A percentile compares a stretch with the other conserved stretches of the same genome.
phyloP scores from a whole-genome alignment of 2,797 vertebrate genomes.

The Cossypha polioptera region DNA sequence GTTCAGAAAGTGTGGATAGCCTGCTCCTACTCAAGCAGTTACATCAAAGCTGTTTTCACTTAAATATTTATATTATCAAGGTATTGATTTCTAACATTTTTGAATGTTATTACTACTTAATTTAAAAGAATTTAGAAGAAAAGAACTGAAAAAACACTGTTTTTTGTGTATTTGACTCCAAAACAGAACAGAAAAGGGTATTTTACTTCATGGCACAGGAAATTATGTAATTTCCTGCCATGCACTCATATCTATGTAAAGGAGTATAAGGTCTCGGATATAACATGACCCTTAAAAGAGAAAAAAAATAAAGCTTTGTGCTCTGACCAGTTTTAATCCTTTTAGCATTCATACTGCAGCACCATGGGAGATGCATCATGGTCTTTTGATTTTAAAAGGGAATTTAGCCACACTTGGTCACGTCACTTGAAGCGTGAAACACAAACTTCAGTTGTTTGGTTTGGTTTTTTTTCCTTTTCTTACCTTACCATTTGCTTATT shows the following conservation, averaged over 20 bases:
- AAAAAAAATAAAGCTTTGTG: conserved; percentile 25
- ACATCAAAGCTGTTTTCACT: neutral
- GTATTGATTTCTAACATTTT: neutral
- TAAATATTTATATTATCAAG: neutral
- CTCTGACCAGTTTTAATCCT: conserved; percentile 53
- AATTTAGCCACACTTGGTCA: conserved; percentile 31
- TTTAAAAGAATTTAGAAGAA: neutral
- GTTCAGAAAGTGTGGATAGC: neutral
- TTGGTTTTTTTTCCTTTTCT: neutral
- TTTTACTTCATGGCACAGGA: neutral
- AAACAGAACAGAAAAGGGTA: neutral
- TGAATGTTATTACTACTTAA: neutral
- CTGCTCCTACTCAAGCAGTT: neutral
- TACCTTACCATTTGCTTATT: conserved; percentile 52
- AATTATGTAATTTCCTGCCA: conserved; percentile 36
- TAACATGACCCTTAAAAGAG: conserved; percentile 7
- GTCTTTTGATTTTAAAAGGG: conserved; percentile 59
- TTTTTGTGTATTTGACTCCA: neutral
- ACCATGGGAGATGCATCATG: conserved; percentile 33
- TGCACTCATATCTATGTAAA: neutral
- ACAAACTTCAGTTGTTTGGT: neutral
- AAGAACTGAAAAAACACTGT: neutral
- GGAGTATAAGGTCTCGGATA: neutral
- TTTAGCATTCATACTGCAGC: conserved; percentile 63
- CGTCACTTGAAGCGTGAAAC: conserved; percentile 39